Evolutionary conservation across 1,140 invertebrate species (phyloP), one percentile per base, ranked within the genome.

Genomic region (Dreissena polymorpha): DNA sequence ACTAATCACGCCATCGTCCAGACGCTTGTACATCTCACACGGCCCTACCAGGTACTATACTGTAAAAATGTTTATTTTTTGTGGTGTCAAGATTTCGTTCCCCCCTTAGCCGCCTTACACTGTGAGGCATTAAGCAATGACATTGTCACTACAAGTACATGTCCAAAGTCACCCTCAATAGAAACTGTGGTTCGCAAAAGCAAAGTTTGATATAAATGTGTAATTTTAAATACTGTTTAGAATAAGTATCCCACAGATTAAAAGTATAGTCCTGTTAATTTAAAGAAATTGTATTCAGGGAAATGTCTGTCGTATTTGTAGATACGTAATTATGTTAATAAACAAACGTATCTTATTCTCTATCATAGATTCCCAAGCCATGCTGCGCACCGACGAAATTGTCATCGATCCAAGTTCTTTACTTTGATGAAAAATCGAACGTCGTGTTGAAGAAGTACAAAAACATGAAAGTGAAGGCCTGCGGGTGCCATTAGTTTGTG

Each of bases 1-100:
- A 95, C 95, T n/a, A 96, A 96, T 90, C 95, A 96, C 86, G 95
- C 95, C 25, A 96, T 95, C 53, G 93, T 96, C 68, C 94, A 95
- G 85, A 95, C 94, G 76, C 94, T 95, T 63, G 94, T 95, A 16
- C 94, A 95, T 79, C 93, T 94, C 67, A 92, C 95, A 83, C 93
- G 94, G 86, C 97, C 97, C 0, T 94, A 76, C 29, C 83, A 89
- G 18, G 93, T 95, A 23, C 8, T 39, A 39, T 39, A 39, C 8
- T 39, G 39, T 39, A 39, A 39, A 39, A 39, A 39, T 2, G 39
- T 39, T 5, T 39, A 39, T 39, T 2, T 39, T 39, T 2, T 39
- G 2, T 39, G 39, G 2, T 39, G 39, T 39, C 39, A 5, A 39
- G 8, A 39, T 39, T 39, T 39, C 39, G 39, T 5, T 8, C 39